A percentile compares a stretch with the other conserved stretches of the same genome.
Conservation (phyloP, 2,888 invertebrate genomes). For the Sarcophaga subvicina region DNA sequence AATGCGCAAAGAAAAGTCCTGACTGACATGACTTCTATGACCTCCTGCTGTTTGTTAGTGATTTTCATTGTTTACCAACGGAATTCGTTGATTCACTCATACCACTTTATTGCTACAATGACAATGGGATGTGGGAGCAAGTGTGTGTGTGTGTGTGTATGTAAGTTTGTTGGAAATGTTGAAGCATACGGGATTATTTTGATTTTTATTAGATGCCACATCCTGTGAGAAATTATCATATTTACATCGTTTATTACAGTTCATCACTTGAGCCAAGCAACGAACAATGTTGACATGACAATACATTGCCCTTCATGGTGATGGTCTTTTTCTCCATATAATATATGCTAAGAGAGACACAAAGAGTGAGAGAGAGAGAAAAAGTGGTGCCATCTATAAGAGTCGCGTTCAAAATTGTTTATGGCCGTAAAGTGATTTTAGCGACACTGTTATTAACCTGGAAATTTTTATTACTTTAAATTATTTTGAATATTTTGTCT, state of each 20-base stretch:
- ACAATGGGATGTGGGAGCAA: background rate
- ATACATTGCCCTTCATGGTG: conserved; percentile 38
- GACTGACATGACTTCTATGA: conserved; percentile 60
- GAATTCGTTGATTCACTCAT: conserved; percentile 62
- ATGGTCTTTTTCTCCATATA: conserved; percentile 5
- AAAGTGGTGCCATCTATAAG: too few relatives aligned
- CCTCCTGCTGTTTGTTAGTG: conserved; percentile 73
- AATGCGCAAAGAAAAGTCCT: conserved; percentile 66
- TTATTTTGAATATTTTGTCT: conserved; percentile 8
- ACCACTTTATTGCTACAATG: background rate
- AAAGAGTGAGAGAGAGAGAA: too few relatives aligned
- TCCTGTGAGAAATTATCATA: conserved; percentile 82
- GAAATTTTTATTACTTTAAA: conserved; percentile 25
- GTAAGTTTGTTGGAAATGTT: conserved; percentile 1
- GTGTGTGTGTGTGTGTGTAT: background rate
- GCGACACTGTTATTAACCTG: conserved; percentile 42
- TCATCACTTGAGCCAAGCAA: conserved; percentile 78
- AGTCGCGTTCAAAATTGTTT: conserved; percentile 4
- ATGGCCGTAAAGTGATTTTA: conserved; percentile 34
- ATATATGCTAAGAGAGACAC: too few relatives aligned
- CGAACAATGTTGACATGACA: conserved; percentile 52
- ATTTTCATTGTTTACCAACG: conserved; percentile 62
- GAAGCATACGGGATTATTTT: conserved; percentile 78
- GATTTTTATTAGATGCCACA: conserved; percentile 82
- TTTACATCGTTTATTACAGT: conserved; percentile 82